These are phyloP conservation scores for Anguilla rostrata DNA, from an alignment of 2,113 vertebrate species.

Conservation along the genomic window DNA sequence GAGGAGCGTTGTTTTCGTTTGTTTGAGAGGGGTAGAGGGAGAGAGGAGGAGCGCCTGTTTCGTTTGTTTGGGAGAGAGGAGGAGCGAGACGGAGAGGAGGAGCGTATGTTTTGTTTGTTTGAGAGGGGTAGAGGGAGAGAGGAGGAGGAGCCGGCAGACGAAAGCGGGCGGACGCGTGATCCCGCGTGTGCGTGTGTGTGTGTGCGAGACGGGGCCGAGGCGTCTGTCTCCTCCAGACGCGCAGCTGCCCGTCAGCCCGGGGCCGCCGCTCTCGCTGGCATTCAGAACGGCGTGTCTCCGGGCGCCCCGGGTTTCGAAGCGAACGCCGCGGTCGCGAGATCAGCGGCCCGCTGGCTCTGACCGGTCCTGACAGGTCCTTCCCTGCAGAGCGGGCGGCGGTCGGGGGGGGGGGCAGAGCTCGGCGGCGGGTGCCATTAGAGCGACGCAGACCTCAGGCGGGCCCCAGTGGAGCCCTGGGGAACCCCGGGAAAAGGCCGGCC, in stretches of 20 bases:
- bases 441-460: slow-evolving; percentile 37
- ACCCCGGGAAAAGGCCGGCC: slow-evolving; percentile 40
- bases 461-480: slow-evolving; percentile 27
- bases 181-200: neutral
- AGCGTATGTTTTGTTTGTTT: too few relatives aligned
- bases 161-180: neutral
- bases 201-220: slow-evolving; percentile 27
- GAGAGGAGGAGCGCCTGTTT: too few relatives aligned
- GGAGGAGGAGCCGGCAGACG: neutral
- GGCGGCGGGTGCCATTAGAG: slow-evolving; percentile 42
- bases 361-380: slow-evolving; percentile 49
- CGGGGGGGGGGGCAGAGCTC: slow-evolving; percentile 46
- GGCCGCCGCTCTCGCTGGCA: slow-evolving; percentile 47
- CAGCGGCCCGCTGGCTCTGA: slow-evolving; percentile 68
- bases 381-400: slow-evolving; percentile 21
- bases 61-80: neutral
- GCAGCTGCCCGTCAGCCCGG: slow-evolving; percentile 62
- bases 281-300: slow-evolving; percentile 46
- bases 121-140: neutral
- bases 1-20: neutral
- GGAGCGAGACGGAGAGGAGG: neutral
- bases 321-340: slow-evolving; percentile 57
- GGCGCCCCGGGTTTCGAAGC: slow-evolving; percentile 33
- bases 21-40: too few relatives aligned
- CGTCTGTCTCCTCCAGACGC: slow-evolving; percentile 49